Evolutionary conservation across 2,797 vertebrate species (phyloP), one percentile per base, ranked within the genome.

Genomic region (Protonibea diacanthus): DNA sequence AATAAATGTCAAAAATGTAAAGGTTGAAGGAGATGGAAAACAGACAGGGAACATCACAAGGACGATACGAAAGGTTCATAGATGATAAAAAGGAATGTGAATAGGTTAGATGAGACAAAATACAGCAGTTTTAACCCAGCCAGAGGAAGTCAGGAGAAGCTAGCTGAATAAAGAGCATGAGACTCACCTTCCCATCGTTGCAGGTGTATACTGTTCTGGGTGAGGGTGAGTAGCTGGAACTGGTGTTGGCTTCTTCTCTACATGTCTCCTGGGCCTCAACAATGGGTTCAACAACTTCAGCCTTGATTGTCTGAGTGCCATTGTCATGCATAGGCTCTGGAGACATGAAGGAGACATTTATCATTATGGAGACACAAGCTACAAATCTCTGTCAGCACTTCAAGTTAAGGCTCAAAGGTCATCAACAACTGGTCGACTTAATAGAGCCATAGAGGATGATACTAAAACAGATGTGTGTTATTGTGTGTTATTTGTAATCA

Each of bases 261-360:
- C 94, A 96, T 0, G 91, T 89, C 81, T 96, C 96, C 81, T 94
- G 95, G 63, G 91, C 88, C 80, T 96, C 96, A 67, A 94, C 91
- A 78, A 96, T 93, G 57, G 96, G 95, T 88, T 96, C 96, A 71
- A 95, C 94, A 75, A 94, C 95, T 91, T 96, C 95, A 53, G 94
- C 91, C 91, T 95, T 96, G 95, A 96, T 96, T 95, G 96, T 96
- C 95, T 96, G 96, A 91, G 96, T 96, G 81, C 96, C 95, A 85
- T 94, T 96, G 90, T 96, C 95, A 81, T 96, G 96, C 96, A 96
- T 96, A 72, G 93, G 87, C 88, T 94, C 90, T 92, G 78, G 15
- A 81, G 78, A 67, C 8, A 76, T 27, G 83, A 42, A 76, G 3
- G 6, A 62, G 25, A 55, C 12, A 52, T 65, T 76, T 58, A 58